These are phyloP conservation scores for Drosophila robusta DNA, from an alignment of 2,888 invertebrate species.

Conservation along the genomic window DNA sequence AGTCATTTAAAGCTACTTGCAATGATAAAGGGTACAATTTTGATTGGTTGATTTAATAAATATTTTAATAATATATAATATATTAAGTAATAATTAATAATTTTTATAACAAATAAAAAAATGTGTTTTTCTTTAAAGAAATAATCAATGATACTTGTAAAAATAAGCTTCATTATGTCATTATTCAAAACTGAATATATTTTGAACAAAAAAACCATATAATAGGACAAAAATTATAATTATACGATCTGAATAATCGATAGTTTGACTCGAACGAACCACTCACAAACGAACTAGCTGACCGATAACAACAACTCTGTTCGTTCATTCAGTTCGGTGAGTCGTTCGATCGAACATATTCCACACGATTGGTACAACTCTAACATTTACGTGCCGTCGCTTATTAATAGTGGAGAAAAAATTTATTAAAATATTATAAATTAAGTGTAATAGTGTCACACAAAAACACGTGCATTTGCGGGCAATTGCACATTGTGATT, in stretches of 20 bases:
- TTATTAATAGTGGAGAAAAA: constrained; percentile 42
- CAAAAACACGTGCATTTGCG: constrained; percentile 49
- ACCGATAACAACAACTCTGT: background rate
- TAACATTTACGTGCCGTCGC: constrained; percentile 52
- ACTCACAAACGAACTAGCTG: constrained; percentile 9
- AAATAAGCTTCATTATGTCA: too few relatives aligned
- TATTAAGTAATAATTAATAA: too few relatives aligned
- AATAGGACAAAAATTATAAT: background rate
- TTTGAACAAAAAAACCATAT: too few relatives aligned
- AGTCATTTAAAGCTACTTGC: too few relatives aligned
- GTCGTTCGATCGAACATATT: constrained; percentile 16
- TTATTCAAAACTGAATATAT: background rate
- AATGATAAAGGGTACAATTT: too few relatives aligned
- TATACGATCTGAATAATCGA: background rate
- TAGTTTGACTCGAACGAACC: background rate
- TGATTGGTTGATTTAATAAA: too few relatives aligned
- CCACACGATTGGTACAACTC: constrained; percentile 30
- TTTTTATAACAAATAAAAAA: too few relatives aligned
- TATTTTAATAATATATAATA: too few relatives aligned
- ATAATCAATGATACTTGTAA: too few relatives aligned
- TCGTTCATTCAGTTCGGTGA: constrained; percentile 21
- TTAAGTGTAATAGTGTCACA: constrained; percentile 36
- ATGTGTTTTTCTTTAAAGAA: too few relatives aligned
- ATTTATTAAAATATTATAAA: constrained; percentile 28
- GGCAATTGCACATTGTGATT: constrained; percentile 37